A percentile compares a stretch with the other conserved stretches of the same genome.
phyloP scores from a whole-genome alignment of 2,888 invertebrate genomes.

The Agrotis exclamationis region DNA sequence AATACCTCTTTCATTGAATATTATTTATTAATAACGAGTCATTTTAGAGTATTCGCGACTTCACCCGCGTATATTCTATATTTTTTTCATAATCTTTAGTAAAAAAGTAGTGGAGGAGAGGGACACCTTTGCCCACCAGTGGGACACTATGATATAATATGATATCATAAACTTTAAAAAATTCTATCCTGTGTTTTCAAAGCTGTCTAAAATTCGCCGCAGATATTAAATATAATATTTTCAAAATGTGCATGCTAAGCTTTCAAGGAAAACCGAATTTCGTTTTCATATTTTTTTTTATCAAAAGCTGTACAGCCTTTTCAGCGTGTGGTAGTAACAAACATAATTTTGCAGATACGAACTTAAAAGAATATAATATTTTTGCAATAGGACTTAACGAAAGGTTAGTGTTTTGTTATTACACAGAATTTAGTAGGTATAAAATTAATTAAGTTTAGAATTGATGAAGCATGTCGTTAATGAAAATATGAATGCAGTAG shows the following conservation, averaged over 20 bases:
- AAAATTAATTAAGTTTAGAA: constrained; percentile 21
- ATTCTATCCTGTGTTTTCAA: too few species aligned
- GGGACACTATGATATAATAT: too few species aligned
- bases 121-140: too few species aligned
- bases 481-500: constrained; percentile 8
- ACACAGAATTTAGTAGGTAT: constrained; percentile 1
- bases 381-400: not conserved
- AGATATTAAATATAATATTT: too few species aligned
- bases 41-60: not conserved
- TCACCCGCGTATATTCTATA: not conserved
- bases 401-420: constrained; percentile 1
- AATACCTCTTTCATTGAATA: constrained; percentile 11
- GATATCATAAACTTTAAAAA: too few species aligned
- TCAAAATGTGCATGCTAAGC: too few species aligned
- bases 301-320: not conserved
- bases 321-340: not conserved
- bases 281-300: too few species aligned
- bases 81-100: not conserved
- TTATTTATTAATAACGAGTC: constrained; percentile 7
- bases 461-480: constrained; percentile 37
- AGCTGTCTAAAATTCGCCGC: too few species aligned
- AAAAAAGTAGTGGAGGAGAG: too few species aligned
- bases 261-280: too few species aligned
- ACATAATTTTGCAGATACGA: not conserved
- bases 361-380: not conserved